Evolutionary conservation across 1,140 invertebrate species (phyloP).

Genomic region (Hypothenemus hampei): DNA sequence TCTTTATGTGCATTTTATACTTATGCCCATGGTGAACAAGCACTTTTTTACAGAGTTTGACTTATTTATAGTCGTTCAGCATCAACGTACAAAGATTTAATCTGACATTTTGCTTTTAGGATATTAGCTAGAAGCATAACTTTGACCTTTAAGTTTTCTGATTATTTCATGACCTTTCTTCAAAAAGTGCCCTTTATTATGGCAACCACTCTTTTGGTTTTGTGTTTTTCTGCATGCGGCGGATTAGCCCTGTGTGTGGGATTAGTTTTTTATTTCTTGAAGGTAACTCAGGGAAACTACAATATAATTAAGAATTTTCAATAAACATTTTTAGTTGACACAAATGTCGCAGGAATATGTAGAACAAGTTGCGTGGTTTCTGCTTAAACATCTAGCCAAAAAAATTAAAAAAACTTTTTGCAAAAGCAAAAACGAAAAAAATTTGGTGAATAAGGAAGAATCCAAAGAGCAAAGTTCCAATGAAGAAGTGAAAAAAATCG

Average conservation of each 20-base stretch:
- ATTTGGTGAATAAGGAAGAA: not conserved
- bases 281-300: conserved; percentile 44
- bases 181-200: conserved; percentile 51
- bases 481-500: conserved; percentile 1
- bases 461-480: not conserved
- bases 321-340: conserved; percentile 51
- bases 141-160: conserved; percentile 50
- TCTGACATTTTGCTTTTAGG: no score
- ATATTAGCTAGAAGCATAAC: conserved; percentile 50
- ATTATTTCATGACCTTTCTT: conserved; percentile 51
- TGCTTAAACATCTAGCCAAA: conserved; percentile 49
- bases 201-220: conserved; percentile 46
- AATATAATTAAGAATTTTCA: conserved; percentile 1
- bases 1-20: no score
- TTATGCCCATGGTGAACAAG: no score
- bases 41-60: no score
- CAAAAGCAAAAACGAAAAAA: not conserved
- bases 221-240: conserved; percentile 53
- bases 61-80: no score
- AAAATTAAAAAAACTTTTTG: conserved; percentile 33
- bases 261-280: conserved; percentile 53
- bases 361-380: conserved; percentile 58
- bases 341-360: conserved; percentile 70
- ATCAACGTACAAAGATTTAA: no score
- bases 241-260: conserved; percentile 51